A percentile compares a stretch with the other conserved stretches of the same genome.
phyloP scores from a whole-genome alignment of 2,113 vertebrate genomes.

The Caracal caracal region DNA sequence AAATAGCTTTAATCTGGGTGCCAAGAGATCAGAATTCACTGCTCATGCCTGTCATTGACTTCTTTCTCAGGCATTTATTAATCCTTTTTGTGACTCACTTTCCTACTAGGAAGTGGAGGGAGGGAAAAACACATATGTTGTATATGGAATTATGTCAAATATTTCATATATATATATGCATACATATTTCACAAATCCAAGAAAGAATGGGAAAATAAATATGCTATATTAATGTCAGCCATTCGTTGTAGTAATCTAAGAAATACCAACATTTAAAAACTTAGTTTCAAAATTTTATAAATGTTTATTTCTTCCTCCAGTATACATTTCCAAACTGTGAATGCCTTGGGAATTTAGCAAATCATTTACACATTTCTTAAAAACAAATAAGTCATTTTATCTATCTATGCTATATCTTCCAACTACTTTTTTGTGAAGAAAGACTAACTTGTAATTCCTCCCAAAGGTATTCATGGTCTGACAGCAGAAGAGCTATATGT shows the following conservation, averaged over 20 bases:
- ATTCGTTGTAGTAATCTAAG: not conserved
- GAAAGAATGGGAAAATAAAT: not conserved
- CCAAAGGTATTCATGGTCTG: slow-evolving; percentile 32
- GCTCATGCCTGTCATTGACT: not conserved
- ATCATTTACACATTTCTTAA: slow-evolving; percentile 34
- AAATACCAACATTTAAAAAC: slow-evolving; percentile 19
- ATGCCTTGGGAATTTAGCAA: slow-evolving; percentile 17
- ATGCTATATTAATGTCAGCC: not conserved
- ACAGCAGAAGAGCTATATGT: not conserved
- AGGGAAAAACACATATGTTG: not conserved
- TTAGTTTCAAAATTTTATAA: slow-evolving; percentile 37
- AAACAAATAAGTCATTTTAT: slow-evolving; percentile 37
- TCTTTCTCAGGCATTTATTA: not conserved
- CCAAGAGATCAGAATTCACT: not conserved
- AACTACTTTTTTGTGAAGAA: slow-evolving; percentile 39
- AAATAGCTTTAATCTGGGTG: not conserved
- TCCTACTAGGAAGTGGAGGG: not conserved
- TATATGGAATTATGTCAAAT: not conserved
- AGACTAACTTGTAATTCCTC: slow-evolving; percentile 46
- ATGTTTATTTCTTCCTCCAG: slow-evolving; percentile 13
- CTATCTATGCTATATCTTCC: not conserved
- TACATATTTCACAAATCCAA: not conserved
- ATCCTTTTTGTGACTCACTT: not conserved
- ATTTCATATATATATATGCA: not conserved
- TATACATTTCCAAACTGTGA: not conserved